Percentiles rank a stretch among this genome's conserved stretches.
phyloP scores from a whole-genome alignment of 2,888 invertebrate genomes.

The Dasysyrphus tricinctus region DNA sequence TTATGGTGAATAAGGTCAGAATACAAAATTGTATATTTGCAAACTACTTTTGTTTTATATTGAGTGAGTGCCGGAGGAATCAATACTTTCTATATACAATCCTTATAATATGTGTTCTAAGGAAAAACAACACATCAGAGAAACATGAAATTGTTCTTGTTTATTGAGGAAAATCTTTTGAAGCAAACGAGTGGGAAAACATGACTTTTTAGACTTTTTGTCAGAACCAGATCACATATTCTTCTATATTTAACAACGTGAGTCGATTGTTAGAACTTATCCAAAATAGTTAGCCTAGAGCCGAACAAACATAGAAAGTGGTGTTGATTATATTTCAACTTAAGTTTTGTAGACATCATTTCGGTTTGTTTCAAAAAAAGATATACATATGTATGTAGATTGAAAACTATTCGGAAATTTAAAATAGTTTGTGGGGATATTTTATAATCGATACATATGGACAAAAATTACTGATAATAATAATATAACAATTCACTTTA shows the following conservation, averaged over 20 bases:
- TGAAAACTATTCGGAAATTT: no score
- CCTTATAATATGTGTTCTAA: background rate
- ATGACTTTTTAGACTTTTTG: conserved; percentile 28
- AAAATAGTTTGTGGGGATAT: no score
- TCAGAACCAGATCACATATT: background rate
- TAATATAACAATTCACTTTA: no score
- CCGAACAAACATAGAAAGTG: conserved; percentile 16
- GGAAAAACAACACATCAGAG: background rate
- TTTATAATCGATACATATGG: no score
- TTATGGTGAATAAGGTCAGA: conserved; percentile 67
- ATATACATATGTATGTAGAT: no score
- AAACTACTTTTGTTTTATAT: conserved; percentile 39
- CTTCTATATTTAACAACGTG: background rate
- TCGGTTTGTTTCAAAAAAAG: no score
- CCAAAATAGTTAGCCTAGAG: background rate
- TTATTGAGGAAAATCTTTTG: conserved; percentile 47
- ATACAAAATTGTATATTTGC: conserved; percentile 40
- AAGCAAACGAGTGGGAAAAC: conserved; percentile 29
- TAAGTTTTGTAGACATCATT: background rate
- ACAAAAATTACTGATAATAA: no score
- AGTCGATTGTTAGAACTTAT: background rate
- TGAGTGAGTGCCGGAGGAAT: conserved; percentile 15
- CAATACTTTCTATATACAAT: background rate
- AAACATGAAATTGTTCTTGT: conserved; percentile 36
- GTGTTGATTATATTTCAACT: conserved; percentile 6